A percentile compares a stretch with the other conserved stretches of the same genome.
These are phyloP conservation scores for Limanda limanda DNA, from an alignment of 2,113 vertebrate species.

Conservation along the genomic window DNA sequence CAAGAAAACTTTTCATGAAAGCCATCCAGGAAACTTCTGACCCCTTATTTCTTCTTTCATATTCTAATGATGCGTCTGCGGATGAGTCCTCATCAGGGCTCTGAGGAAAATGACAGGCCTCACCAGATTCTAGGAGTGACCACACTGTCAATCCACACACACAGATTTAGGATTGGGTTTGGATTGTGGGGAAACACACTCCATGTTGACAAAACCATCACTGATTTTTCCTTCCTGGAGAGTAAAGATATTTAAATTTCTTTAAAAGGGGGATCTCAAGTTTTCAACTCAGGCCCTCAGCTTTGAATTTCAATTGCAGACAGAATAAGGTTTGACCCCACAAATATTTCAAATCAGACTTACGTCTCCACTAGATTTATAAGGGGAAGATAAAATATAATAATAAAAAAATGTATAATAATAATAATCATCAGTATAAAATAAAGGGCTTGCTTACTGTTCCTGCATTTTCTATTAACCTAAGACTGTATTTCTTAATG, in stretches of 20 bases:
- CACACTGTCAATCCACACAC: constrained; percentile 54
- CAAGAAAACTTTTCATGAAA: constrained; percentile 66
- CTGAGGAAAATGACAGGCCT: constrained; percentile 66
- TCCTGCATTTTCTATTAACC: too few relatives aligned
- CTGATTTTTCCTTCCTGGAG: constrained; percentile 8
- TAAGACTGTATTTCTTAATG: not conserved
- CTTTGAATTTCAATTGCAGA: constrained; percentile 7
- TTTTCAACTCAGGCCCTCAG: constrained; percentile 2
- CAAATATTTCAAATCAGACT: constrained; percentile 11
- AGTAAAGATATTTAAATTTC: not conserved
- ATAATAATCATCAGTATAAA: not conserved
- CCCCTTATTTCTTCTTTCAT: constrained; percentile 69
- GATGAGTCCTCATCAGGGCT: constrained; percentile 61
- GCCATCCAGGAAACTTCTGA: constrained; percentile 60
- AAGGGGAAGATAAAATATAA: too few relatives aligned
- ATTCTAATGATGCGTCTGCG: constrained; percentile 59
- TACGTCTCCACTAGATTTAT: not conserved
- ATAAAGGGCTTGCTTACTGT: not conserved
- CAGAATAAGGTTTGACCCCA: not conserved
- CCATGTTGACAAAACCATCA: constrained; percentile 10
- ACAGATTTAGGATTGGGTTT: constrained; percentile 67
- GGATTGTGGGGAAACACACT: constrained; percentile 39
- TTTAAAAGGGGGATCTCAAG: not conserved
- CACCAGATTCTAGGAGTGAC: constrained; percentile 59
- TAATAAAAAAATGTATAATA: too few relatives aligned